phyloP scores from a whole-genome alignment of 2,113 vertebrate genomes.

The Saccopteryx leptura region DNA sequence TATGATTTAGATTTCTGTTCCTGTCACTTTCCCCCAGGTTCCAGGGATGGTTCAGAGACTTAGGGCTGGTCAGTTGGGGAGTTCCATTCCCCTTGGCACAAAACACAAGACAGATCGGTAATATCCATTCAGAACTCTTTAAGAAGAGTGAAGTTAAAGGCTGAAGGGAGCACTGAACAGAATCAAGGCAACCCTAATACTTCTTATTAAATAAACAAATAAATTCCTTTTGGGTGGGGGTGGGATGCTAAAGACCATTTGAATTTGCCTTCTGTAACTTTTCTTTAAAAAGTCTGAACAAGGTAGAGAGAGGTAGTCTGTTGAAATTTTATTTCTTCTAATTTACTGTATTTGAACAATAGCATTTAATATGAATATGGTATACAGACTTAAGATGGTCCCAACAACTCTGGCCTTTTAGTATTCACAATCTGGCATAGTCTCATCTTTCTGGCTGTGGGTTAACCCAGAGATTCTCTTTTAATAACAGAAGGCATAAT shows the following conservation, averaged over 20 bases:
- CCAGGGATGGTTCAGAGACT: neutral
- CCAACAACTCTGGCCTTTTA: neutral
- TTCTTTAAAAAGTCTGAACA: constrained; percentile 21
- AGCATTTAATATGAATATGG: neutral
- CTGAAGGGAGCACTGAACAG: neutral
- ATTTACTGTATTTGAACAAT: neutral
- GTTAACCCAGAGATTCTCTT: neutral
- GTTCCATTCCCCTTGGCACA: neutral
- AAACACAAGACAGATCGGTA: neutral
- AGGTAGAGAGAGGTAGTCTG: neutral
- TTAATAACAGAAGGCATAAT: neutral
- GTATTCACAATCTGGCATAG: neutral
- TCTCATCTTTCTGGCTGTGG: neutral
- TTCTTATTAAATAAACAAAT: neutral
- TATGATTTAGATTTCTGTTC: neutral
- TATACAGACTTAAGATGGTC: neutral
- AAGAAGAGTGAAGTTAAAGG: neutral
- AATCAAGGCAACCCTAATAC: neutral
- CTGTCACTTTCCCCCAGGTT: neutral
- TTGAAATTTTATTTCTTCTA: neutral
- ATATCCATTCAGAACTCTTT: neutral
- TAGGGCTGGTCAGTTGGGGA: neutral
- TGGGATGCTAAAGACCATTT: neutral
- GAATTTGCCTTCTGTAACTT: neutral
- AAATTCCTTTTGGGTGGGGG: neutral